Base-by-base conservation (phyloP, 2,113 vertebrate genomes). In the Tamias sibiricus region DNA sequence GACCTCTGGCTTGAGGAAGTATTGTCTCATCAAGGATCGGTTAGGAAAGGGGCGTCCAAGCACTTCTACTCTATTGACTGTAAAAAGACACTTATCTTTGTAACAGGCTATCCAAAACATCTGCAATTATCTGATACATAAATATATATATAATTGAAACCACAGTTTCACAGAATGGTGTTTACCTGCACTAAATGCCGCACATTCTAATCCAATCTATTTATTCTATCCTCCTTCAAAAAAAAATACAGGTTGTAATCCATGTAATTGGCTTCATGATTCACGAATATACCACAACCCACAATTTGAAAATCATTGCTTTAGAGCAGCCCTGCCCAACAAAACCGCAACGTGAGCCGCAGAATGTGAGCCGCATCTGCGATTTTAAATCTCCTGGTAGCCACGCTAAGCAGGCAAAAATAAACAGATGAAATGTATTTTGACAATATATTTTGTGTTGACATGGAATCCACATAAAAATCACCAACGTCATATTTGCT, bases 301-400 rank as follows among this genome's bases (percentile, higher is more conserved):
- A 40, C 52, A 76, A 85, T 88, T 49, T 88, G 57, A 35, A 82
- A 96, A 91, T 54, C 79, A 35, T 35, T 88, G 74, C 74, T 85
- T 52, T 47, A 66, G 68, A 54, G 35, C 24, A 76, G 44, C 11
- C 13, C 20, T 42, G 22, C 42, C 47, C 87, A 57, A 44, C 66
- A 66, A 84, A 57, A 49, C n/a, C n/a, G 20, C 0, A 49, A 62
- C 71, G 22, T 49, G 59, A 71, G 59, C 47, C 32, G 40, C 64
- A 71, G 71, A 69, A 16, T 35, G 40, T 12, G 35, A 72, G 16
- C 12, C 28, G 81, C 20, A 6, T 8, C 22, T 6, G 35, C 47
- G 57, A 66, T 74, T 42, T 84, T 8, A n/a, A 64, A 69, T 91
- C 32, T 59, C 76, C 77, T 72, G 64, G 86, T 52, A 87, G 47